Evolutionary conservation across 2,113 vertebrate species (phyloP).

Genomic region (Myotis yumanensis): DNA sequence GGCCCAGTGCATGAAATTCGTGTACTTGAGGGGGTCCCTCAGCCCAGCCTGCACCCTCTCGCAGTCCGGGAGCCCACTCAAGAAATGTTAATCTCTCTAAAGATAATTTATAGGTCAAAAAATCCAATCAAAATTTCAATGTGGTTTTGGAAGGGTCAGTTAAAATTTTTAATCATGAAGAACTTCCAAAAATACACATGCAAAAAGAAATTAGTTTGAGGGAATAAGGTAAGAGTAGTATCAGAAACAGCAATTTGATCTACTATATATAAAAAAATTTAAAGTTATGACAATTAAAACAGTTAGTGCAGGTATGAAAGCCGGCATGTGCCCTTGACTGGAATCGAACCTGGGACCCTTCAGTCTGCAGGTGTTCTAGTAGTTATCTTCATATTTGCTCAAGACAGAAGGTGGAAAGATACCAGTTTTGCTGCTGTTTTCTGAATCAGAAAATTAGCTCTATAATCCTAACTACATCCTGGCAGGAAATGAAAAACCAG

Average conservation of each 20-base stretch:
- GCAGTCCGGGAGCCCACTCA: too few species aligned
- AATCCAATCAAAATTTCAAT: background rate
- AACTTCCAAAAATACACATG: background rate
- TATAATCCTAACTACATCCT: background rate
- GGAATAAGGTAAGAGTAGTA: background rate
- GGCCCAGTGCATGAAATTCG: too few species aligned
- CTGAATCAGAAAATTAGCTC: background rate
- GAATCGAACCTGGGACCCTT: too few species aligned
- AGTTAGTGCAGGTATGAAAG: background rate
- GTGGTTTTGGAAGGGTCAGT: background rate
- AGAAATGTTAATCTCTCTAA: background rate
- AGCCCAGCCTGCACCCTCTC: too few species aligned
- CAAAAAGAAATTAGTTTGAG: background rate
- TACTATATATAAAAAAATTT: background rate
- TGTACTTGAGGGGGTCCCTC: too few species aligned
- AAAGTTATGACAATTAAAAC: background rate
- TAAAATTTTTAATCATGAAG: background rate
- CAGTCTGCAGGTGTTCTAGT: background rate
- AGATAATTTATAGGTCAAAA: background rate
- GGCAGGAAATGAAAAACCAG: background rate
- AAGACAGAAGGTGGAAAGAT: background rate
- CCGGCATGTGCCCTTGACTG: background rate
- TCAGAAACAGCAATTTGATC: background rate
- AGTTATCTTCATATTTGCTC: constrained; percentile 25
- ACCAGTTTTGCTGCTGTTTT: background rate